Conservation (phyloP, 2,113 vertebrate species). For the Theristicus caerulescens region DNA sequence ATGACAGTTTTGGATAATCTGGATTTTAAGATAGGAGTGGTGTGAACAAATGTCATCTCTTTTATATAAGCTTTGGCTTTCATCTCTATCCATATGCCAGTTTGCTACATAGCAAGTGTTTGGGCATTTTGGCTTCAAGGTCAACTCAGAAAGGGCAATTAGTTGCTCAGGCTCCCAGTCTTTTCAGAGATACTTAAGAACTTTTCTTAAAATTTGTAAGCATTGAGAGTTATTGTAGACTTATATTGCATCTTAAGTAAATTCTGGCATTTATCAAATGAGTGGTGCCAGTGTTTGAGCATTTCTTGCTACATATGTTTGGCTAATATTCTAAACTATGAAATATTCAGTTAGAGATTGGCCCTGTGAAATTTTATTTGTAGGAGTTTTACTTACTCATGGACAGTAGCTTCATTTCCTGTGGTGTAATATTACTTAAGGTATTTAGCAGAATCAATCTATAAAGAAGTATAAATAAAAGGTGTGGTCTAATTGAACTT, state of each 20-base stretch:
- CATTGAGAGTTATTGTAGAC: background rate
- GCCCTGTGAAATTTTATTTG: background rate
- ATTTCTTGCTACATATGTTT: background rate
- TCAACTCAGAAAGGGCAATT: background rate
- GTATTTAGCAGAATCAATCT: background rate
- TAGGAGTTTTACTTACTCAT: background rate
- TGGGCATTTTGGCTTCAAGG: slow-evolving; percentile 44
- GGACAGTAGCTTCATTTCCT: background rate
- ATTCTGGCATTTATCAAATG: background rate
- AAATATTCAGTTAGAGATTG: background rate
- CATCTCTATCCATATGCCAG: slow-evolving; percentile 19
- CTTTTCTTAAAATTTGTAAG: background rate
- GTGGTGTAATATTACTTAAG: background rate
- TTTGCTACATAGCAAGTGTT: background rate
- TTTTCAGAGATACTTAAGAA: background rate
- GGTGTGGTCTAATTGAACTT: background rate
- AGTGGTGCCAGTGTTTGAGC: background rate
- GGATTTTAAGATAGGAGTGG: slow-evolving; percentile 36
- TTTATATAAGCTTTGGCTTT: slow-evolving; percentile 47
- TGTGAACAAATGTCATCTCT: slow-evolving; percentile 43
- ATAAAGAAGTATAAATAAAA: background rate
- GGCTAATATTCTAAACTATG: background rate
- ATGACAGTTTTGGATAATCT: slow-evolving; percentile 43
- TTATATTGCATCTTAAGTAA: background rate
- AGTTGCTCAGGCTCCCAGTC: background rate